Base-by-base conservation (phyloP, 2,113 vertebrate species). In the Eolophus roseicapilla region DNA sequence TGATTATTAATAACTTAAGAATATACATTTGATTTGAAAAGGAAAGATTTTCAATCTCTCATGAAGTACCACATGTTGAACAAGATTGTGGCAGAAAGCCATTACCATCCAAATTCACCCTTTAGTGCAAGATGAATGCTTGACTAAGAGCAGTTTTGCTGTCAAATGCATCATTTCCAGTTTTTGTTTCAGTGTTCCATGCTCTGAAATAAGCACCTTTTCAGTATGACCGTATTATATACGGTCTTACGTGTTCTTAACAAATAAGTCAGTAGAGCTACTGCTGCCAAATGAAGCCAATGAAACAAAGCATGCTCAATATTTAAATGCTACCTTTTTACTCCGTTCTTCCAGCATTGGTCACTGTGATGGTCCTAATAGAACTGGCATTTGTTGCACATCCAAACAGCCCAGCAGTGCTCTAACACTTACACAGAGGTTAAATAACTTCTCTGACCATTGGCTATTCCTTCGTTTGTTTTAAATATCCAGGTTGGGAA, bases 351-450 rank as follows among this genome's bases (percentile, higher is more conserved):
- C 96, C 87, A 76, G 83, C 90, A 80, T 97, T 93, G 13, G 88
- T 95, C 98, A 98, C 98, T 98, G 98, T 98, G 97, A 97, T 86
- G 75, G 74, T 90, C 78, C 65, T 92, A 94, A 41, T 52, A 31
- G 80, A 84, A 69, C 44, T 80, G 47, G 59, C 53, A 82, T 97
- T 93, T 75, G 95, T 95, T 96, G 91, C 92, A 70, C 92, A 90
- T 95, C 79, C 65, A 47, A 89, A 69, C 79, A 94, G 94, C 96
- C 92, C 97, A 95, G 90, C 97, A 97, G 91, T 81, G 88, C 98
- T 68, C 98, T 97, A 53, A 93, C 93, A 77, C 71, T 88, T 46
- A 75, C 18, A 5, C 88, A 87, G 83, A 78, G 73, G 33, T 77
- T 64, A 67, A 78, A 53, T 33, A 83, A 74, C 63, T 96, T 59